Conservation (phyloP, 2,797 vertebrate genomes). For the Syndactyla subalaris region DNA sequence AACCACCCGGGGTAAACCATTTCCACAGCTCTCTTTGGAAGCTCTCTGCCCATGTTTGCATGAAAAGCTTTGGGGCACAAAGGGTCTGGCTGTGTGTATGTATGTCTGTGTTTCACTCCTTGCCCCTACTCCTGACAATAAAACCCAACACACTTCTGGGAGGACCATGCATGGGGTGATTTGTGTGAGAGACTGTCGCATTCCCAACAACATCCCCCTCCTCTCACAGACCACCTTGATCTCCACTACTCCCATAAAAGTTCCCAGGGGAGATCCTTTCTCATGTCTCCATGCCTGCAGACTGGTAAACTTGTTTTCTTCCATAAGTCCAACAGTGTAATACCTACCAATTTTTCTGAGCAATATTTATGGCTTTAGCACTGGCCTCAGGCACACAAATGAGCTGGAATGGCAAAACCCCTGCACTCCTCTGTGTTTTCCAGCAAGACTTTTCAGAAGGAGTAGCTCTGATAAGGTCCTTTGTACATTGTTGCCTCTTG, state of each 20-base stretch:
- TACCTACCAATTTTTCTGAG: neutral
- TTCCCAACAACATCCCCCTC: fast-evolving
- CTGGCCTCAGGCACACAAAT: neutral
- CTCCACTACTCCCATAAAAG: neutral
- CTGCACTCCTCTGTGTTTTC: neutral
- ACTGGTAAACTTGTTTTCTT: neutral
- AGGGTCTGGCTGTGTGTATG: neutral
- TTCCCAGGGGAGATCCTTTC: neutral
- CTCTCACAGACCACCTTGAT: neutral
- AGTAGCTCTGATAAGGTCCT: neutral
- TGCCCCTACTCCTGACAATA: too few species aligned
- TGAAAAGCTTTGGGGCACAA: neutral
- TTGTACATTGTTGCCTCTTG: neutral
- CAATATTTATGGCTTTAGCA: neutral
- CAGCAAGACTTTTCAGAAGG: neutral
- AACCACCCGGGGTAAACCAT: neutral
- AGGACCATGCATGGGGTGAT: neutral
- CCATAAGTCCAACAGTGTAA: neutral
- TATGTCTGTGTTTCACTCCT: neutral
- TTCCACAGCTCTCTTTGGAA: neutral
- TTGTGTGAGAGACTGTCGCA: neutral
- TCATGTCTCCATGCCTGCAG: neutral
- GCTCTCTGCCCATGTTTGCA: neutral
- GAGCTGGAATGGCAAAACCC: neutral
- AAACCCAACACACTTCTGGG: neutral